A percentile compares a stretch with the other conserved stretches of the same genome.
phyloP scores from a whole-genome alignment of 1,140 invertebrate species.

The Ceratosolen solmsi region DNA sequence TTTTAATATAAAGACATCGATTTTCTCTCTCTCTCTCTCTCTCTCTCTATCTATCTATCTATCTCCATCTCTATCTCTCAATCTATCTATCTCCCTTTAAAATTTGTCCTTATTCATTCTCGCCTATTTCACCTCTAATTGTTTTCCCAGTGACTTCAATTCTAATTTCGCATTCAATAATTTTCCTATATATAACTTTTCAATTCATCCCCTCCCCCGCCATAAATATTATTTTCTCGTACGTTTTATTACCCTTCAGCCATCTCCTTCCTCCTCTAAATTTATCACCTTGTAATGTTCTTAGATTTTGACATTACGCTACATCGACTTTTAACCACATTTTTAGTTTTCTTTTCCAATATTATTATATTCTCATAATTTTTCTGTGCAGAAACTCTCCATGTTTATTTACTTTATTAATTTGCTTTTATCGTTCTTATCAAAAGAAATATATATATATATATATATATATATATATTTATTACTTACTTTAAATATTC shows the following conservation, averaged over 20 bases:
- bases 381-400: background rate
- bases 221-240: background rate
- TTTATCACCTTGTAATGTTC: background rate
- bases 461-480: too few relatives aligned
- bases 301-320: background rate
- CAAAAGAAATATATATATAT: too few relatives aligned
- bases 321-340: too few relatives aligned
- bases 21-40: constrained; percentile 6
- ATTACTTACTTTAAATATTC: too few relatives aligned
- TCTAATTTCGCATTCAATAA: constrained; percentile 14
- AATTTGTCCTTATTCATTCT: background rate
- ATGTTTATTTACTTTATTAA: too few relatives aligned
- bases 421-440: too few relatives aligned
- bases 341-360: too few relatives aligned
- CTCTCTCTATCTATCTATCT: too few relatives aligned
- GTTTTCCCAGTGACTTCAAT: background rate
- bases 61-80: background rate
- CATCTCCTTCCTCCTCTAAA: background rate
- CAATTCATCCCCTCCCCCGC: background rate
- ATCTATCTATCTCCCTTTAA: background rate
- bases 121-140: constrained; percentile 13
- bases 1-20: constrained; percentile 12
- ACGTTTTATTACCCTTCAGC: too few relatives aligned
- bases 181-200: constrained; percentile 1
- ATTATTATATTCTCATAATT: background rate